These are phyloP conservation scores for Spilogale gracilis DNA, from an alignment of 2,113 vertebrate species.

Conservation along the genomic window DNA sequence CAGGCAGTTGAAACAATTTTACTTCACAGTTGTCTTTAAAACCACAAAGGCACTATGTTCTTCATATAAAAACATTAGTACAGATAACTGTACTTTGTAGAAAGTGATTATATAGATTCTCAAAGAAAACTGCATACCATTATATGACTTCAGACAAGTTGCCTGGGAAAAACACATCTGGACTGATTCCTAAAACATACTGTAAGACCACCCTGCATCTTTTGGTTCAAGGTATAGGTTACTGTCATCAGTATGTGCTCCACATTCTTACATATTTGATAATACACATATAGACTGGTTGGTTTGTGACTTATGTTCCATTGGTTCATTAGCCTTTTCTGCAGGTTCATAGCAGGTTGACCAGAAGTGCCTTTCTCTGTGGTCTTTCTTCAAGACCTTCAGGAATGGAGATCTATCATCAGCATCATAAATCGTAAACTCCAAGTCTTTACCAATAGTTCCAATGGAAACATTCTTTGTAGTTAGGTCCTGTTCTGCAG, in stretches of 20 bases:
- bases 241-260: slow-evolving; percentile 71
- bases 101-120: slow-evolving; percentile 85
- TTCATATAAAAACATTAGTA: slow-evolving; percentile 87
- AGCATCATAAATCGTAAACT: slow-evolving; percentile 96
- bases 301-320: slow-evolving; percentile 93
- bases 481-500: slow-evolving; percentile 96
- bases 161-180: slow-evolving; percentile 72
- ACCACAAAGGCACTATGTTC: slow-evolving; percentile 85
- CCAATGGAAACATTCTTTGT: slow-evolving; percentile 99
- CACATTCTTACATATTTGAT: slow-evolving; percentile 60
- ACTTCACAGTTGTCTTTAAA: slow-evolving; percentile 87
- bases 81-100: slow-evolving; percentile 82
- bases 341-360: slow-evolving; percentile 90
- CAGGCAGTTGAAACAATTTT: slow-evolving; percentile 82
- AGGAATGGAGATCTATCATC: slow-evolving; percentile 96
- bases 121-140: slow-evolving; percentile 82
- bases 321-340: slow-evolving; percentile 94
- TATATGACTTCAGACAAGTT: slow-evolving; percentile 74
- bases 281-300: slow-evolving; percentile 71
- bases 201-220: slow-evolving; percentile 63
- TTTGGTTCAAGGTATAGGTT: slow-evolving; percentile 79
- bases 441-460: slow-evolving; percentile 97
- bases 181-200: slow-evolving; percentile 79
- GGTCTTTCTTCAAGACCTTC: slow-evolving; percentile 98
- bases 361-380: slow-evolving; percentile 92